Base-by-base conservation (phyloP, 2,797 vertebrate species). In the Dicrostonyx torquatus region DNA sequence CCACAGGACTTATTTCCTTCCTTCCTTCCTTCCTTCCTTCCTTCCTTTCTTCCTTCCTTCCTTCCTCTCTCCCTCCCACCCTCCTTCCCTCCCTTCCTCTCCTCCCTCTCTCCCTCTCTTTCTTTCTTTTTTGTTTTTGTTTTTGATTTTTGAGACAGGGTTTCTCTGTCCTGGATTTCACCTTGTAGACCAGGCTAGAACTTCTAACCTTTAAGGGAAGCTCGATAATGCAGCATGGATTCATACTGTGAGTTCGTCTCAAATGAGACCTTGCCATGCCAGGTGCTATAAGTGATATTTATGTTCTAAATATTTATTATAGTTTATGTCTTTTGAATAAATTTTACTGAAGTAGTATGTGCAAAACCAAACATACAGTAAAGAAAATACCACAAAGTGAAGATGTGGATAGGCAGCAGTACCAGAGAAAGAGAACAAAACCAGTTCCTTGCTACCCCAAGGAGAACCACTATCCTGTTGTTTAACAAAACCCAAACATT, bases 21-120 rank as follows among this genome's bases (percentile, higher is more conserved):
- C 26, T 62, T 3, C 3, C 60, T 62, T 4, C 26, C 60, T 62
- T 1, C 3, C 60, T 13, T 14, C 0, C 13, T 15, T 6, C 1
- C 12, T 29, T 14, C 1, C 5, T 31, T 14, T 1, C 31, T 34
- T 11, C 3, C 60, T 11, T 5, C 1, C 11, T 29, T 4, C 9
- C 60, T 29, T 4, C 9, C 10, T 29, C 10, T 11, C 26, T 13
- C 24, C 2, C 17, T 18, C 15, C 5, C 55, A 6, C 50, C 10
- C 50, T 50, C 50, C 10, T 9, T 13, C 50, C 10, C 50, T 13
- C 50, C 10, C 24, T 11, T 26, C 8, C 1, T 24, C 60, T 62
- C 9, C 60, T 24, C 9, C 26, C 12, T 13, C 12, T 31, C 55
- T 6, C 7, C 6, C 53, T 20, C 6, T 58, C 53, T 17, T 14